phyloP scores from a whole-genome alignment of 2,797 vertebrate genomes.

The Xenentodon cancila region DNA sequence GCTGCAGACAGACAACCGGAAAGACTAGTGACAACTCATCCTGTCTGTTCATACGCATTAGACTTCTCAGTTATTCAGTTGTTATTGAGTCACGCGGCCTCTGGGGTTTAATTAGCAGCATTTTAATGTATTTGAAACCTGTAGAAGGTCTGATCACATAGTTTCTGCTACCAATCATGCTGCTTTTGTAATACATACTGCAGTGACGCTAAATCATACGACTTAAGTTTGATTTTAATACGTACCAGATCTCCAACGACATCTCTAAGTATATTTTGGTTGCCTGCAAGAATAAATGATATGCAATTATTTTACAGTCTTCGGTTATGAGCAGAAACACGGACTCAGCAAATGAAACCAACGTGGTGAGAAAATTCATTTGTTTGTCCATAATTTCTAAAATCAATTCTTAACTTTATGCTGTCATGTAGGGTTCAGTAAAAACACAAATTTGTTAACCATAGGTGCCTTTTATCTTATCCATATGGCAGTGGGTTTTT shows the following conservation, averaged over 20 bases:
- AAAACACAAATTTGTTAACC: background rate
- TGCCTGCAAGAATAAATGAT: constrained; percentile 83
- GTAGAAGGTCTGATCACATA: too few relatives aligned
- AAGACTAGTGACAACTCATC: background rate
- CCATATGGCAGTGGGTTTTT: background rate
- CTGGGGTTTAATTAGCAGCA: background rate
- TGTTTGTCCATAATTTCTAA: too few relatives aligned
- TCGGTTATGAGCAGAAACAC: too few relatives aligned
- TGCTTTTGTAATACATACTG: background rate
- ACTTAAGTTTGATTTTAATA: constrained; percentile 34
- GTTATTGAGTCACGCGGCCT: constrained; percentile 1
- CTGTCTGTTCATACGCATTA: background rate
- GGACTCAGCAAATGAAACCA: too few relatives aligned
- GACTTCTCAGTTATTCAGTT: background rate
- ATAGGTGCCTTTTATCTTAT: background rate
- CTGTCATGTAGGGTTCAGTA: too few relatives aligned
- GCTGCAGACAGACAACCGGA: constrained; percentile 66
- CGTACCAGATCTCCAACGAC: constrained; percentile 94
- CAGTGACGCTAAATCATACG: background rate
- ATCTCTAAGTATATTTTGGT: constrained; percentile 92
- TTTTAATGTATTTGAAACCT: background rate
- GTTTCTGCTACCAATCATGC: too few relatives aligned
- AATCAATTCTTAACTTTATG: too few relatives aligned
- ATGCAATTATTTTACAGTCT: constrained; percentile 31
- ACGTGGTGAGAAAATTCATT: too few relatives aligned